Evolutionary conservation across 1,140 invertebrate genomes (phyloP).

Genomic region (Sitobion miscanthi): DNA sequence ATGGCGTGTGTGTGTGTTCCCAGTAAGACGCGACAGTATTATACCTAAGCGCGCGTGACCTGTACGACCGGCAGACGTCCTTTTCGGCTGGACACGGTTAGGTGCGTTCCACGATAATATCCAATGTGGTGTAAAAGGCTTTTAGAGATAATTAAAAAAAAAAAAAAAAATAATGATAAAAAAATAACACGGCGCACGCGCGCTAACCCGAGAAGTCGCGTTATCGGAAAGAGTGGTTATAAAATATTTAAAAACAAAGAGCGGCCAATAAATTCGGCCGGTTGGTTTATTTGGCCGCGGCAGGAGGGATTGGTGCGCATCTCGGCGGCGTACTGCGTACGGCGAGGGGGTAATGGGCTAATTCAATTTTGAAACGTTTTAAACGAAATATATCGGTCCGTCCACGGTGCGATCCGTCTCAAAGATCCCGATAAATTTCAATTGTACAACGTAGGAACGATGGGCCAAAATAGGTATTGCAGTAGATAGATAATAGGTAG

Average conservation of each 20-base stretch:
- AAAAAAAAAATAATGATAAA: not conserved
- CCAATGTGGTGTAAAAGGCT: not conserved
- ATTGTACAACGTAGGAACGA: not conserved
- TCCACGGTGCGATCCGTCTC: not conserved
- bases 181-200: not conserved
- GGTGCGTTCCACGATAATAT: not conserved
- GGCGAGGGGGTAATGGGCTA: not conserved
- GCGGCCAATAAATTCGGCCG: constrained; percentile 32
- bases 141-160: constrained; percentile 54
- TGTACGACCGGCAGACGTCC: not conserved
- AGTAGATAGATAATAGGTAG: not conserved
- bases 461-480: not conserved
- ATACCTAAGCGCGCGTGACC: not conserved
- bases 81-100: not conserved
- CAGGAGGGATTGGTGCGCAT: not conserved
- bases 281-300: not conserved
- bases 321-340: not conserved
- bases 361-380: constrained; percentile 34
- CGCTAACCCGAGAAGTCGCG: not conserved
- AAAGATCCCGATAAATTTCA: not conserved
- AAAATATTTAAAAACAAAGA: constrained; percentile 54
- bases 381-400: not conserved
- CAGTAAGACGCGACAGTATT: not conserved
- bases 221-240: constrained; percentile 35
- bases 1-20: not conserved